phyloP scores from a whole-genome alignment of 2,888 invertebrate species.

The Steromphala cineraria region DNA sequence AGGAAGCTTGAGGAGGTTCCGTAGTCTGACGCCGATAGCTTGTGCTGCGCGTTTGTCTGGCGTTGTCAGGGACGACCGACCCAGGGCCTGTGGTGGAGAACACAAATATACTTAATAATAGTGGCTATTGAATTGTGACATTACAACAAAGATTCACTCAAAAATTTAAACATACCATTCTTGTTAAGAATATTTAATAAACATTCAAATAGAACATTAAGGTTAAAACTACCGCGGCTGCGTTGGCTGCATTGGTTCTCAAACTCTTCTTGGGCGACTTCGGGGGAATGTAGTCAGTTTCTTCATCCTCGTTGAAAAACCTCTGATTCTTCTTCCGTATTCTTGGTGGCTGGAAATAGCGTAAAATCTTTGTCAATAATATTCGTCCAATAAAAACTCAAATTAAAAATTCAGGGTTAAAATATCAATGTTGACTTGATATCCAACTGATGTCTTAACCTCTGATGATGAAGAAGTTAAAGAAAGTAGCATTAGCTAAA shows the following conservation, averaged over 20 bases:
- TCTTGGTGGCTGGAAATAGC: constrained; percentile 58
- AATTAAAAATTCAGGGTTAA: too few relatives aligned
- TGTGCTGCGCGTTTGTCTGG: constrained; percentile 90
- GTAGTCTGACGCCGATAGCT: constrained; percentile 87
- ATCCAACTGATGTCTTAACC: too few relatives aligned
- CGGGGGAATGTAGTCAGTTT: constrained; percentile 58
- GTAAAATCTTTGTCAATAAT: background rate
- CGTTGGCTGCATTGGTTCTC: constrained; percentile 16
- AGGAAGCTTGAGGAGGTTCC: constrained; percentile 94
- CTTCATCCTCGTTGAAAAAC: constrained; percentile 70
- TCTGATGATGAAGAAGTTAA: too few relatives aligned
- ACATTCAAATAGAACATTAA: too few relatives aligned
- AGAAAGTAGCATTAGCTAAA: too few relatives aligned
- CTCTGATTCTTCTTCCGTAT: constrained; percentile 65
- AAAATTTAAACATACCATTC: too few relatives aligned
- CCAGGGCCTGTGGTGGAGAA: constrained; percentile 18
- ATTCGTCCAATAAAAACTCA: background rate
- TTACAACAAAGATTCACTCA: too few relatives aligned
- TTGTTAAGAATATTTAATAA: too few relatives aligned
- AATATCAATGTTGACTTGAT: too few relatives aligned
- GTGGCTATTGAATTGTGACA: too few relatives aligned
- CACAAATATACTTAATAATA: background rate
- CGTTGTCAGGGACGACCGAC: constrained; percentile 39
- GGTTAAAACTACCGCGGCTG: background rate
- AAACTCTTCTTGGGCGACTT: constrained; percentile 48